Evolutionary conservation across 2,113 vertebrate genomes (phyloP).

Genomic region (Hypomesus transpacificus): DNA sequence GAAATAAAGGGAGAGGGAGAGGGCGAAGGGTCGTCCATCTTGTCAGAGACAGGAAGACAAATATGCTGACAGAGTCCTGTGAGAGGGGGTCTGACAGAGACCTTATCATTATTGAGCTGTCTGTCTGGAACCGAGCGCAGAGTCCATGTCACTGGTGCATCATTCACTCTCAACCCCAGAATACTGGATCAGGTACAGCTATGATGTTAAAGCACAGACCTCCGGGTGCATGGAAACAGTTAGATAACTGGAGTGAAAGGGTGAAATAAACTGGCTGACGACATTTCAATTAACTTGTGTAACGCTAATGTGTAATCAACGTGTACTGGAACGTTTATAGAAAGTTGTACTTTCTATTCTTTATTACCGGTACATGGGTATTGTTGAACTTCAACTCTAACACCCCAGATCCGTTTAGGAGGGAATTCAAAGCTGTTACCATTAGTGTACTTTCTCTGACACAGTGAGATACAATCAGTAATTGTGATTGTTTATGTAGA

Average conservation of each 20-base stretch:
- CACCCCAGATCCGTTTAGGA: too few relatives aligned
- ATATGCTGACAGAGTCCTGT: constrained; percentile 64
- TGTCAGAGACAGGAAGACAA: constrained; percentile 69
- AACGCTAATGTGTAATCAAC: too few relatives aligned
- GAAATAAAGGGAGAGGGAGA: constrained; percentile 14
- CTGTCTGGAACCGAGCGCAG: constrained; percentile 43
- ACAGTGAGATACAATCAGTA: not conserved
- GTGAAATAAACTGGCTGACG: not conserved
- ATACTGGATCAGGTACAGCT: constrained; percentile 21
- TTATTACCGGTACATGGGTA: too few relatives aligned
- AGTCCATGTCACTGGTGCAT: constrained; percentile 43
- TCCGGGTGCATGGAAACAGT: too few relatives aligned
- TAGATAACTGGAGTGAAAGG: not conserved
- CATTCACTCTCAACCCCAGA: constrained; percentile 26
- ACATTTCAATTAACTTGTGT: too few relatives aligned
- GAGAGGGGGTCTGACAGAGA: constrained; percentile 68
- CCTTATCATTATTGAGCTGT: constrained; percentile 68
- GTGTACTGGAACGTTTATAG: too few relatives aligned
- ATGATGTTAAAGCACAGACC: not conserved
- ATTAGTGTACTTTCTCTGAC: not conserved
- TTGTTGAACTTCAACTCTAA: too few relatives aligned
- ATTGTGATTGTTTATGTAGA: not conserved
- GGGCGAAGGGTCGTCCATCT: constrained; percentile 68
- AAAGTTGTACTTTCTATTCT: too few relatives aligned
- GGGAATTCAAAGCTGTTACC: too few relatives aligned